Evolutionary conservation across 2,888 invertebrate species (phyloP), one percentile per base, ranked within the genome.

Genomic region (Pandemis heparana): DNA sequence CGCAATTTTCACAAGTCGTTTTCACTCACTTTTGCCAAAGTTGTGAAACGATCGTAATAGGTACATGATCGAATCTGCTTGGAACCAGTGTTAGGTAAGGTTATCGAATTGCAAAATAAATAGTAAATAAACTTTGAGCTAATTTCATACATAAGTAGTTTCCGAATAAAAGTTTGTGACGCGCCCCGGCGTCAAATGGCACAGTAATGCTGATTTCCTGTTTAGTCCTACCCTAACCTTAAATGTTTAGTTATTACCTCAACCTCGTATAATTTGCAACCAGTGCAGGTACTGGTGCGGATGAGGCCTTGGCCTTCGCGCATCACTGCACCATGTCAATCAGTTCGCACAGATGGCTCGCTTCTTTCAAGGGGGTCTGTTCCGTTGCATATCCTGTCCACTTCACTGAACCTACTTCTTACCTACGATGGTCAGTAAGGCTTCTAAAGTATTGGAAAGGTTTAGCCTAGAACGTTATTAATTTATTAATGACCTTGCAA

Each of bases 291-390:
- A 88, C 82, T 83, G 83, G 86, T 84, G 88, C 86, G 84, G 84
- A 84, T 85, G 78, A 85, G 85, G 80, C 93, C 94, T 92, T 92
- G 92, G 86, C 93, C 93, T 94, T 92, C 92, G 84, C 89, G 92
- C 89, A 77, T 82, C 87, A 86, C 85, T 88, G 89, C 81, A 85
- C 80, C 75, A 80, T 82, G 86, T 84, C 85, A 85, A 84, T 83
- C 85, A 83, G 81, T 84, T 84, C 85, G 85, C 88, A 86, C 89
- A 90, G 90, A 90, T 90, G 90, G 84, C 83, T 80, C 82, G 83
- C 82, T 83, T 86, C 85, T 65, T 87, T 86, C 87, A 85, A 79
- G 84, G 81, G 82, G 76, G 77, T 78, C 79, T 85, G 84, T 85
- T 83, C 85, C 82, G 82, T 79, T 70, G 59, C 60, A 16, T 39